These are phyloP conservation scores for Caenorhabditis tropicalis DNA, from an alignment of 1,140 invertebrate genomes.

Conservation along the genomic window DNA sequence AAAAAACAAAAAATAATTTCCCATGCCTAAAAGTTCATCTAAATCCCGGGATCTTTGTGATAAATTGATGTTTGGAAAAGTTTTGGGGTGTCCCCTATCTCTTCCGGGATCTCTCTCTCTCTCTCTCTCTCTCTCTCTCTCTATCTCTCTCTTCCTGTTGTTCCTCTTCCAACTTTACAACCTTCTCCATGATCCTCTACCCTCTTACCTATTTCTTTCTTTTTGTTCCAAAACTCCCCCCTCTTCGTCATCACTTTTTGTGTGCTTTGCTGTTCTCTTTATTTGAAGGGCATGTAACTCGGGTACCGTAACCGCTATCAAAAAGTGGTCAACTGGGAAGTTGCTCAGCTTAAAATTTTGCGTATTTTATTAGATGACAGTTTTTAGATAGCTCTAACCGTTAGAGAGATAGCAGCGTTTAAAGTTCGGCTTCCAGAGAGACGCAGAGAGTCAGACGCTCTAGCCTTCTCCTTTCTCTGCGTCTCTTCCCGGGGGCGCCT, in stretches of 20 bases:
- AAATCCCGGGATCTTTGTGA: not conserved
- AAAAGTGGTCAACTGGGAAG: too few relatives aligned
- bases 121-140: not conserved
- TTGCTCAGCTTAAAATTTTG: too few relatives aligned
- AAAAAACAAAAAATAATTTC: not conserved
- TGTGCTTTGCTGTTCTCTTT: not conserved
- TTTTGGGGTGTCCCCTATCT: not conserved
- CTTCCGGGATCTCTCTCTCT: not conserved
- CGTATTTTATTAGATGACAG: too few relatives aligned
- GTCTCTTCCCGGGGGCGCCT: too few relatives aligned
- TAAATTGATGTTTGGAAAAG: constrained; percentile 25
- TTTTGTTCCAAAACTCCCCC: not conserved
- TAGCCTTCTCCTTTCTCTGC: too few relatives aligned
- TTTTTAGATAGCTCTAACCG: too few relatives aligned
- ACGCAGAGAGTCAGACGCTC: too few relatives aligned
- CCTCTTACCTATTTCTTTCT: not conserved
- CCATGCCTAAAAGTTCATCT: not conserved
- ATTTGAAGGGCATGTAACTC: too few relatives aligned
- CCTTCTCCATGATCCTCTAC: constrained; percentile 3
- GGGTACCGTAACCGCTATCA: too few relatives aligned
- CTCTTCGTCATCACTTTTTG: not conserved
- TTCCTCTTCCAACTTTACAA: constrained; percentile 9
- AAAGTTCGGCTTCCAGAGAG: too few relatives aligned
- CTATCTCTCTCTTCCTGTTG: not conserved
- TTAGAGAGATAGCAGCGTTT: too few relatives aligned